Base-by-base conservation (phyloP, 1,140 invertebrate genomes). In the Pogonomyrmex barbatus region DNA sequence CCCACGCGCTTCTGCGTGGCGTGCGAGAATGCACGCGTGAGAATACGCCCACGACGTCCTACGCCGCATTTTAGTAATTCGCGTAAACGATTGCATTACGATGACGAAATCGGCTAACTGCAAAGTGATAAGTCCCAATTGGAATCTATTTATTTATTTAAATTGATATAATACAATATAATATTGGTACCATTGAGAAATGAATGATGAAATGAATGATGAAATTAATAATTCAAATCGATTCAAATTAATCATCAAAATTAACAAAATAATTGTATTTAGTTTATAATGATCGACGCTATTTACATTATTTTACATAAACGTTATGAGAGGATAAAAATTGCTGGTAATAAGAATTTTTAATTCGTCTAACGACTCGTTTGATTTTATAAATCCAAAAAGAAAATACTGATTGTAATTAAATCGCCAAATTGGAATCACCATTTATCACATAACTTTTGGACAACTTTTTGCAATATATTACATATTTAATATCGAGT, bases 1-100 rank as follows among this genome's bases (percentile, higher is more conserved):
- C 62, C 77, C 65, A 81, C 63, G 36, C 77, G 70, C n/a, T 79
- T 81, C 63, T 47, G 63, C 12, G 14, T 12, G 52, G 63, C 12
- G 14, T 12, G 52, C 8, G 50, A 33, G 24, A 24, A 60, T 2
- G 14, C 24, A 60, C 5, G 14, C 24, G n/a, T 30, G 47, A 52
- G 56, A 60, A 77, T 68, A 12, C 36, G 9, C 39, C 30, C 56
- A 56, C 10, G 9, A 81, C 12, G 2, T 54, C 47, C 12, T 36
- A 47, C 17, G 67, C 39, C 17, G 67, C 39, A 1, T 71, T 71
- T 82, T 45, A 82, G 70, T 45, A 71, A 5, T 4, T 45, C 47
- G 47, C 47, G 14, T 39, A 68, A 65, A 81, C 12, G 65, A 81
- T 56, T 12, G 39, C 58, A 36, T 58, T 24, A 67, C 17, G 5